phyloP scores from a whole-genome alignment of 2,888 invertebrate species.

The Nephrocerus scutellatus region DNA sequence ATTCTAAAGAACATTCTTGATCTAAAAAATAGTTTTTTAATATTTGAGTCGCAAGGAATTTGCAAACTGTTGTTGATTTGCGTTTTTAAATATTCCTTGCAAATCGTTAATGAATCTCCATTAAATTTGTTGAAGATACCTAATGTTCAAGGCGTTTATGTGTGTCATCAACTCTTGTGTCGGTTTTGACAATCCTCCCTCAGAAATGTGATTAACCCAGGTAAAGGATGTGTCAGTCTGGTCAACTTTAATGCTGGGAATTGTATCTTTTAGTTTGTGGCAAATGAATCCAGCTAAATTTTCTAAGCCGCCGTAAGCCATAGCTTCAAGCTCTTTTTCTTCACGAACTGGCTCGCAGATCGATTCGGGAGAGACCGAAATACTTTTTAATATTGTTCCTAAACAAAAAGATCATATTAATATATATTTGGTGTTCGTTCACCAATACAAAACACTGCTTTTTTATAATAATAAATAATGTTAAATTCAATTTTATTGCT shows the following conservation, averaged over 20 bases:
- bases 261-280: conserved; percentile 7
- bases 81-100: conserved; percentile 4
- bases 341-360: too few relatives aligned
- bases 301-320: conserved; percentile 14
- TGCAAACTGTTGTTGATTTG: too few relatives aligned
- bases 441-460: too few relatives aligned
- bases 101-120: too few relatives aligned
- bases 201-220: conserved; percentile 14
- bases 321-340: conserved; percentile 5
- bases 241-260: conserved; percentile 1
- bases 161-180: conserved; percentile 5
- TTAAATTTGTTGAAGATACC: too few relatives aligned
- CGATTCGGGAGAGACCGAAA: too few relatives aligned
- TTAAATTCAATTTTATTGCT: too few relatives aligned
- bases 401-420: too few relatives aligned
- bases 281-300: conserved; percentile 17
- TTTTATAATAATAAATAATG: too few relatives aligned
- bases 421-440: too few relatives aligned
- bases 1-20: conserved; percentile 7
- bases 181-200: conserved; percentile 16
- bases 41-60: conserved; percentile 1
- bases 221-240: conserved; percentile 5
- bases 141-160: too few relatives aligned
- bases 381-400: too few relatives aligned
- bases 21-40: conserved; percentile 9